These are phyloP conservation scores for Drosophila macrothrix DNA, from an alignment of 2,888 invertebrate genomes.

Conservation along the genomic window DNA sequence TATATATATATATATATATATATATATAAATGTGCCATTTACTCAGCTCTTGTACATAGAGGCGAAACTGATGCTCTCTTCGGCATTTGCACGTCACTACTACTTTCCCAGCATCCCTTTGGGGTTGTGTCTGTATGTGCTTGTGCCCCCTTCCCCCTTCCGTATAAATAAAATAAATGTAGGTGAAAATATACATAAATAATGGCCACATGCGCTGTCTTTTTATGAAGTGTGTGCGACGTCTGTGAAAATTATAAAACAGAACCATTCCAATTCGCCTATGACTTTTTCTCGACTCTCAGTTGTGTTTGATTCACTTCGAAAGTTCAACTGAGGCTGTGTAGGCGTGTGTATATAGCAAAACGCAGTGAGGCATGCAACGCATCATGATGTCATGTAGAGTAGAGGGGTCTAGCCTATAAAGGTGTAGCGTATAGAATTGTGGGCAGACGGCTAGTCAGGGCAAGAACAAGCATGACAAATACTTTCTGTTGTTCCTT, in stretches of 20 bases:
- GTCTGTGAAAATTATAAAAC: constrained; percentile 72
- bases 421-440: constrained; percentile 22
- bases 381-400: constrained; percentile 25
- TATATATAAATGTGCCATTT: constrained; percentile 11
- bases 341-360: constrained; percentile 34
- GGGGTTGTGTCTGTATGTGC: constrained; percentile 16
- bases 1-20: constrained; percentile 6
- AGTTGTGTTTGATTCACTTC: constrained; percentile 18
- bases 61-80: constrained; percentile 37
- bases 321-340: constrained; percentile 42
- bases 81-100: constrained; percentile 49
- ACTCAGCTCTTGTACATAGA: constrained; percentile 15
- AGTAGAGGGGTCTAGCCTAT: background rate
- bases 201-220: constrained; percentile 69
- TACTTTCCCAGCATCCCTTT: constrained; percentile 46
- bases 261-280: constrained; percentile 28
- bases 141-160: constrained; percentile 8
- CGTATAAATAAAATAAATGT: constrained; percentile 74
- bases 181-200: constrained; percentile 80
- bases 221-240: constrained; percentile 52
- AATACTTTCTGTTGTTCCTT: constrained; percentile 19
- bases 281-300: constrained; percentile 4
- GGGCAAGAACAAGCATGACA: constrained; percentile 33
- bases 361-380: constrained; percentile 58
- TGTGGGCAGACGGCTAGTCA: constrained; percentile 13